Percentiles rank a stretch among this genome's conserved stretches.
Conservation (phyloP, 2,888 invertebrate genomes). For the Danaus chrysippus region DNA sequence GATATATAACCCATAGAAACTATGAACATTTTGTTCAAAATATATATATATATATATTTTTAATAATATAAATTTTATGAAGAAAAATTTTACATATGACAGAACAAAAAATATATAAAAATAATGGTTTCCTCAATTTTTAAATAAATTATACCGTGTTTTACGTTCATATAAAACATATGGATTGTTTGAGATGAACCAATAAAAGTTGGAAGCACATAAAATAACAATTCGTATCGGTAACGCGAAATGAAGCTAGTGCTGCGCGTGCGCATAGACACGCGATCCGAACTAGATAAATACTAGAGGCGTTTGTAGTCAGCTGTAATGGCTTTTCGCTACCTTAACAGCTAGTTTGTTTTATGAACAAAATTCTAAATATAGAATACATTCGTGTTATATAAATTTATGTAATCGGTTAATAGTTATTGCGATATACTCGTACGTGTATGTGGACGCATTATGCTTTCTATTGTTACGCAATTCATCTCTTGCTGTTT, state of each 20-base stretch:
- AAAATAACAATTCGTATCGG: constrained; percentile 13
- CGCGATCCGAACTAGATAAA: constrained; percentile 13
- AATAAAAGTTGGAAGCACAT: background rate
- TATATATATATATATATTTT: too few relatives aligned
- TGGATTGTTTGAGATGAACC: background rate
- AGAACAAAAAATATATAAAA: too few relatives aligned
- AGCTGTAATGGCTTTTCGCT: constrained; percentile 9
- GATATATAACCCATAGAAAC: too few relatives aligned
- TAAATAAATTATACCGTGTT: too few relatives aligned
- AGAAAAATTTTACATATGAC: too few relatives aligned
- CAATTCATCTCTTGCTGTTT: background rate
- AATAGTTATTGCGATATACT: background rate
- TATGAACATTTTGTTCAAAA: too few relatives aligned
- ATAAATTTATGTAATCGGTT: constrained; percentile 1
- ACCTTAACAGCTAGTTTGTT: constrained; percentile 5
- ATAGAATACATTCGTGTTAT: constrained; percentile 1
- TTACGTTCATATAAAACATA: too few relatives aligned
- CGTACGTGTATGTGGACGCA: background rate
- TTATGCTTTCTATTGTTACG: background rate
- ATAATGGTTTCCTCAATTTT: too few relatives aligned
- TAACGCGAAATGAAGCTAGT: constrained; percentile 6
- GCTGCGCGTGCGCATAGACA: constrained; percentile 16
- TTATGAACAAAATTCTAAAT: constrained; percentile 4
- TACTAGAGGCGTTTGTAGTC: constrained; percentile 14
- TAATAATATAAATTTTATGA: too few relatives aligned